phyloP scores from a whole-genome alignment of 2,888 invertebrate species.

The Priapulus caudatus region DNA sequence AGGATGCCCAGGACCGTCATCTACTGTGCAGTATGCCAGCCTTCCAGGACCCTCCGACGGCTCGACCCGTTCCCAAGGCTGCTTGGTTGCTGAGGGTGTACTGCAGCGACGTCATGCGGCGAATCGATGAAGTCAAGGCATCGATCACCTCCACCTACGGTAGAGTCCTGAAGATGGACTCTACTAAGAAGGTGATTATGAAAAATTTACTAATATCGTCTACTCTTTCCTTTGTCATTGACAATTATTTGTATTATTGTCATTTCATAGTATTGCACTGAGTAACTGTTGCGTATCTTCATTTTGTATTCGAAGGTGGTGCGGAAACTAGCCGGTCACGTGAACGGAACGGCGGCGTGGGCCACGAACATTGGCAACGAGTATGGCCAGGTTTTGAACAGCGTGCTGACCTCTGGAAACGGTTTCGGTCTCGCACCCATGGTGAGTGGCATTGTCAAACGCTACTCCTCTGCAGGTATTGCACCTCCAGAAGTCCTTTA shows the following conservation, averaged over 20 bases:
- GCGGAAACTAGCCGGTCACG: slow-evolving; percentile 20
- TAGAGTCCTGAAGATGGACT: slow-evolving; percentile 22
- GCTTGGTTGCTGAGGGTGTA: no score
- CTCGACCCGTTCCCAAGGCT: slow-evolving; percentile 14
- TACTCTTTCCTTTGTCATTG: no score
- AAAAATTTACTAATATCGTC: no score
- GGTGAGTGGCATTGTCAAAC: no score
- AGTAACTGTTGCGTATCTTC: no score
- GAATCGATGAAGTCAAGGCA: slow-evolving; percentile 22
- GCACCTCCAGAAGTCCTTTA: slow-evolving; percentile 24
- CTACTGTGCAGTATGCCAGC: no score
- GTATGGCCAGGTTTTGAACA: slow-evolving; percentile 23
- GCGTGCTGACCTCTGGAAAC: slow-evolving; percentile 21
- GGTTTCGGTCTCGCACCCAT: slow-evolving; percentile 20
- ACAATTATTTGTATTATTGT: no score
- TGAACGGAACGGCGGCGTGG: slow-evolving; percentile 21
- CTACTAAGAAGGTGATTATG: no score
- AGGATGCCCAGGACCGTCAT: background rate
- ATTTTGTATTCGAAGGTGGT: no score
- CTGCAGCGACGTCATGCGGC: slow-evolving; percentile 17
- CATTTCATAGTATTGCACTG: no score
- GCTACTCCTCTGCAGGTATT: slow-evolving; percentile 18
- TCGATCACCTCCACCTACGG: slow-evolving; percentile 23
- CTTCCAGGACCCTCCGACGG: slow-evolving; percentile 15
- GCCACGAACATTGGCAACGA: no score